These are phyloP conservation scores for Gymnobelideus leadbeateri DNA, from an alignment of 2,113 vertebrate genomes.

Conservation along the genomic window DNA sequence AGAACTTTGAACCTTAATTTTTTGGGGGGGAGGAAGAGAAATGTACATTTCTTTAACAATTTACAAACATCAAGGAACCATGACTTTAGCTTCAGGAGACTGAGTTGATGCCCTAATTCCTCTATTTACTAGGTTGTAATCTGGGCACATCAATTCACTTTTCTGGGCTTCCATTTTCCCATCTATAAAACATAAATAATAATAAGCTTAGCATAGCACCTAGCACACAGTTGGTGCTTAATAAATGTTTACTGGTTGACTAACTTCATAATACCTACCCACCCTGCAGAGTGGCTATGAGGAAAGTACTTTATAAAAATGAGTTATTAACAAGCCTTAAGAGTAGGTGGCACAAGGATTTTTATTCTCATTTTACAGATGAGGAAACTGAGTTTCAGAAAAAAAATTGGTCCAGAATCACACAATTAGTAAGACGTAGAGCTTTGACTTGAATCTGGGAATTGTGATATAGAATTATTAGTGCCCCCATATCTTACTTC, in stretches of 20 bases:
- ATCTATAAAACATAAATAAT: no score
- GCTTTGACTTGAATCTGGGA: background rate
- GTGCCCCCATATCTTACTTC: background rate
- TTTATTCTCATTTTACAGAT: background rate
- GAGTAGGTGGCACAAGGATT: background rate
- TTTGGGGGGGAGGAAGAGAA: background rate
- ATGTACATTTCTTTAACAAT: background rate
- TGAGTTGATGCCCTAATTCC: background rate
- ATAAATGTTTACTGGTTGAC: no score
- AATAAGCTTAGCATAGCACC: no score
- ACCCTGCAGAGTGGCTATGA: no score
- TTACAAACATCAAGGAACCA: background rate
- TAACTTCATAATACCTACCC: no score
- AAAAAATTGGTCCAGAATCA: background rate
- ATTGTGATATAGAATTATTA: background rate
- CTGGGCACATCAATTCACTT: no score
- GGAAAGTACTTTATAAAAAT: no score
- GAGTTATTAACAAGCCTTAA: no score
- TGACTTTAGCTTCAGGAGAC: background rate
- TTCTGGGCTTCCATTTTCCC: no score
- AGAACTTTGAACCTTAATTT: background rate
- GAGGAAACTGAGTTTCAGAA: background rate
- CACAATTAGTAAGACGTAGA: background rate
- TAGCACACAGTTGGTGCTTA: no score
- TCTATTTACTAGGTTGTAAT: background rate